Conservation (phyloP, 2,888 invertebrate species). For the Byasa hedistus region DNA sequence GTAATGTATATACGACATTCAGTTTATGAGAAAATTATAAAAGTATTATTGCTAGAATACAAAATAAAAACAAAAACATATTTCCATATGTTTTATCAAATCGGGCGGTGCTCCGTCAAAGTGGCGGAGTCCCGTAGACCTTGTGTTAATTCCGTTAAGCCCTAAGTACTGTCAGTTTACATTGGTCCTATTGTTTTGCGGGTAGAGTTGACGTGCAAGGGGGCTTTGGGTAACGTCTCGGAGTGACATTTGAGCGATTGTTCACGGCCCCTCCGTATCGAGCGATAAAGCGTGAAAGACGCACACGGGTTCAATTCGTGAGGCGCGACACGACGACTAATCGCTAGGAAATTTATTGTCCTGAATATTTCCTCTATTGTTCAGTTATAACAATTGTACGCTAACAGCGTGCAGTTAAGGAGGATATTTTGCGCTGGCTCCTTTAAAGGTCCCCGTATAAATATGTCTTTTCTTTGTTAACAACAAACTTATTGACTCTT, state of each 20-base stretch:
- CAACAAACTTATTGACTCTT: background rate
- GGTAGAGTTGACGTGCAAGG: background rate
- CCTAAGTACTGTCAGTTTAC: background rate
- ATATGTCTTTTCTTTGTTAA: background rate
- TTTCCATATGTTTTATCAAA: background rate
- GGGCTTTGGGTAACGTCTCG: background rate
- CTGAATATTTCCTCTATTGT: conserved; percentile 10
- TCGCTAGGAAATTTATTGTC: conserved; percentile 9
- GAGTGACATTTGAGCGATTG: conserved; percentile 2
- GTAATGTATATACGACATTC: no score
- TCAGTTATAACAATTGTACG: background rate
- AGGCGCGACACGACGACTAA: conserved; percentile 1
- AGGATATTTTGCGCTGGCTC: background rate
- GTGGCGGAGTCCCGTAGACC: background rate
- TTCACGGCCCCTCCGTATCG: conserved; percentile 18
- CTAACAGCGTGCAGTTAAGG: background rate
- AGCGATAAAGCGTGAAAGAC: conserved; percentile 18
- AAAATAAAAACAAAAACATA: no score
- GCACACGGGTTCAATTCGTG: conserved; percentile 11
- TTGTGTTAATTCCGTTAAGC: background rate
- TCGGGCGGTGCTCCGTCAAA: background rate
- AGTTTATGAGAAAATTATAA: no score
- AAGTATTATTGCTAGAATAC: no score
- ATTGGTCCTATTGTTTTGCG: background rate
- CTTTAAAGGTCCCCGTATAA: background rate